Evolutionary conservation across 2,113 vertebrate genomes (phyloP).

Genomic region (Lophura nycthemera): DNA sequence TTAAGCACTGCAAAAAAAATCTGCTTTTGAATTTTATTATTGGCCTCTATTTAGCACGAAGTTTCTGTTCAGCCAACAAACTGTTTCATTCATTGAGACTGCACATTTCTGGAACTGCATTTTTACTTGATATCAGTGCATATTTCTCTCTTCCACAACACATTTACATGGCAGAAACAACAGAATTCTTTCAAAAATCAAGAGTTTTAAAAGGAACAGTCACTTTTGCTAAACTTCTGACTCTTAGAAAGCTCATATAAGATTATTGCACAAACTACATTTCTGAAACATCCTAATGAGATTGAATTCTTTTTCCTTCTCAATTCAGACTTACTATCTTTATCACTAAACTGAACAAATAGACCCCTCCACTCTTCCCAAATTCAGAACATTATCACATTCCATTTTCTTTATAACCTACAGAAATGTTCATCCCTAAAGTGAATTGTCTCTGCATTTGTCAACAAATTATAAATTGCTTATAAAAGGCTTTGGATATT

Average conservation of each 20-base stretch:
- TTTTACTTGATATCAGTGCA: constrained; percentile 16
- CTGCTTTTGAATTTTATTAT: constrained; percentile 38
- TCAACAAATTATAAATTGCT: neutral
- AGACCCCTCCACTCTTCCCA: neutral
- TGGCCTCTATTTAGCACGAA: constrained; percentile 15
- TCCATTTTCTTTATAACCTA: neutral
- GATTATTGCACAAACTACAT: neutral
- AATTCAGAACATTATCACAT: neutral
- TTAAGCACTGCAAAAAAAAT: constrained; percentile 17
- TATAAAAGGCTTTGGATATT: neutral
- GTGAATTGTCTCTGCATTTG: neutral
- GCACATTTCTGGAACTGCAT: neutral
- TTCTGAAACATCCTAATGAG: neutral
- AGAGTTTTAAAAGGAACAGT: neutral
- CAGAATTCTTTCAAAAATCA: neutral
- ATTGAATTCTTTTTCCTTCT: neutral
- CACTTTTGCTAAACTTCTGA: neutral
- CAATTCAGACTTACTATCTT: neutral
- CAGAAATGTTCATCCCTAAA: neutral
- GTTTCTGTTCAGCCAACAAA: constrained; percentile 32
- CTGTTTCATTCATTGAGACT: neutral
- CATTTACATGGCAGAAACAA: neutral
- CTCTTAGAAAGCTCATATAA: neutral
- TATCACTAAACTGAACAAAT: neutral
- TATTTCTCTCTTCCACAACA: neutral